Conservation (phyloP, 2,888 invertebrate genomes). For the Cryptus viduatorius region DNA sequence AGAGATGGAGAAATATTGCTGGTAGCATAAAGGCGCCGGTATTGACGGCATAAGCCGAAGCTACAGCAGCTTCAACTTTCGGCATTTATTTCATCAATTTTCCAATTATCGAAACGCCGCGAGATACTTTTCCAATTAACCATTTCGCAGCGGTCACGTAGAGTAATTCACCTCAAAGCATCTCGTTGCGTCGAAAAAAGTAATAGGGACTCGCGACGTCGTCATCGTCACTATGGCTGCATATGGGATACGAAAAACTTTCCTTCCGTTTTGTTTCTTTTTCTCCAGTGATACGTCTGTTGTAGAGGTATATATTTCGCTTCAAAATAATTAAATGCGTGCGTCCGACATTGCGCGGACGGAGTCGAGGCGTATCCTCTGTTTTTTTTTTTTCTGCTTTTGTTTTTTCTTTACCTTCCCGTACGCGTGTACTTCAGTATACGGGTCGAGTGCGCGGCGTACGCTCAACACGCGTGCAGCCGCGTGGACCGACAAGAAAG, state of each 20-base stretch:
- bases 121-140: too few relatives aligned
- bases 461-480: not conserved
- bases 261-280: constrained; percentile 1
- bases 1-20: constrained; percentile 4
- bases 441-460: not conserved
- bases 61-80: too few relatives aligned
- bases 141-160: too few relatives aligned
- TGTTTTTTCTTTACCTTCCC: not conserved
- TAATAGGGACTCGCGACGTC: not conserved
- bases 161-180: not conserved
- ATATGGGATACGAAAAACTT: constrained; percentile 10
- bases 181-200: not conserved
- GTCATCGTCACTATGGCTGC: not conserved
- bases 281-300: not conserved
- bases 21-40: too few relatives aligned
- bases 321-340: constrained; percentile 16
- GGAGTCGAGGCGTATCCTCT: constrained; percentile 1
- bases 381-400: not conserved
- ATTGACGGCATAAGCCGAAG: too few relatives aligned
- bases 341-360: not conserved
- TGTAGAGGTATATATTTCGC: not conserved
- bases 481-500: constrained; percentile 8
- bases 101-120: too few relatives aligned
- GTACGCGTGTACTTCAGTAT: not conserved
- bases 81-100: too few relatives aligned